A percentile compares a stretch with the other conserved stretches of the same genome.
Evolutionary conservation across 2,113 vertebrate species (phyloP).

Genomic region (Dicrurus megarhynchus): DNA sequence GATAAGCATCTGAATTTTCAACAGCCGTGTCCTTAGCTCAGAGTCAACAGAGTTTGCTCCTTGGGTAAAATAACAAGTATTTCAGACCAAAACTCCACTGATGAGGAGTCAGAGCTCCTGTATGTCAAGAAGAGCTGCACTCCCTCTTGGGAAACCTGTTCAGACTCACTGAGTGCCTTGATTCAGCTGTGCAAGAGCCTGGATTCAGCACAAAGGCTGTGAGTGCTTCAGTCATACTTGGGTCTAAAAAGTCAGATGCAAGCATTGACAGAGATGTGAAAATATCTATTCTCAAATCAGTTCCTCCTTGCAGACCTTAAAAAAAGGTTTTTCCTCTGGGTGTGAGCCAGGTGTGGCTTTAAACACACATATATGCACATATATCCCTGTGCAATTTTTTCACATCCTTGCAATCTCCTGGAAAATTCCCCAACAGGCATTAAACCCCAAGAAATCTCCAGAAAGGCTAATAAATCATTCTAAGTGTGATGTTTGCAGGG

Average conservation of each 20-base stretch:
- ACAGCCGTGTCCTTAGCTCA: background rate
- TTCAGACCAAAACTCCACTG: background rate
- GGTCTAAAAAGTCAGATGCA: background rate
- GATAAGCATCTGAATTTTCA: background rate
- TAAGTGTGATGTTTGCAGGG: constrained; percentile 25
- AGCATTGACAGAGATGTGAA: background rate
- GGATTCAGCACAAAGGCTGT: background rate
- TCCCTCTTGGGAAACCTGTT: background rate
- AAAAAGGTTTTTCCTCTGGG: background rate
- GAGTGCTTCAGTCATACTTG: background rate
- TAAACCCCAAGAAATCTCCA: constrained; percentile 8
- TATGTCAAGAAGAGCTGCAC: background rate
- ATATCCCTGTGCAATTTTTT: background rate
- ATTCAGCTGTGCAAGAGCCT: background rate
- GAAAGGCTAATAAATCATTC: constrained; percentile 31
- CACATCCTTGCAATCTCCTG: background rate
- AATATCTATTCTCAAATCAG: background rate
- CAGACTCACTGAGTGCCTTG: background rate
- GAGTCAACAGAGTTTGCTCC: background rate
- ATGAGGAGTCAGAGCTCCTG: background rate
- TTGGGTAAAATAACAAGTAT: background rate
- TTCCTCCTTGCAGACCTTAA: background rate
- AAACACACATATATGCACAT: background rate
- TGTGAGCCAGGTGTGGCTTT: background rate
- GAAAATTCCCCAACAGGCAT: background rate